Conservation (phyloP, 2,797 vertebrate genomes). For the Intellagama lesueurii region DNA sequence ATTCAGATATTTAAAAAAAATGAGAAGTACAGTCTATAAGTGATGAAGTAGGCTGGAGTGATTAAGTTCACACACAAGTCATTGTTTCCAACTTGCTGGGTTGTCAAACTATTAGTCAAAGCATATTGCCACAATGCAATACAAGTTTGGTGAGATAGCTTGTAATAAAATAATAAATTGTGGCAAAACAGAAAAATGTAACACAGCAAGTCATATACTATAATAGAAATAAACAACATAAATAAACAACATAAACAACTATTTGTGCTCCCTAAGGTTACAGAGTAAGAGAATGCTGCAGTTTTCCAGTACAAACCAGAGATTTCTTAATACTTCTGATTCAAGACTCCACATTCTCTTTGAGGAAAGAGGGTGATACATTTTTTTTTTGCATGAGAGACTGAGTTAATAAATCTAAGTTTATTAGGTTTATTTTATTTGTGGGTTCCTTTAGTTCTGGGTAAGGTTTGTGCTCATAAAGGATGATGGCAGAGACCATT, state of each 20-base stretch:
- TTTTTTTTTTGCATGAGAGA: background rate
- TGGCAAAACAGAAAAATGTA: constrained; percentile 24
- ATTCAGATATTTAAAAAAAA: constrained; percentile 70
- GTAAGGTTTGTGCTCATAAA: background rate
- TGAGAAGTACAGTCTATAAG: constrained; percentile 36
- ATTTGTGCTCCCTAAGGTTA: background rate
- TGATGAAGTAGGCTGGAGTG: constrained; percentile 55
- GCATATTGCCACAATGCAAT: constrained; percentile 31
- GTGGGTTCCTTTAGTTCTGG: background rate
- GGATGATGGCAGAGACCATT: background rate
- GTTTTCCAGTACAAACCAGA: background rate
- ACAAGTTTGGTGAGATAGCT: constrained; percentile 9
- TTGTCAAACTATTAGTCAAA: constrained; percentile 54
- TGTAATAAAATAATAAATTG: constrained; percentile 28
- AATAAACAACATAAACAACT: constrained; percentile 4
- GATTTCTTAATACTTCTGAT: background rate
- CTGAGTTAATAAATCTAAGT: background rate
- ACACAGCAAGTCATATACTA: background rate
- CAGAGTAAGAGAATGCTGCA: background rate
- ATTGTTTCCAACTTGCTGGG: constrained; percentile 56
- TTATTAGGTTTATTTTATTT: background rate
- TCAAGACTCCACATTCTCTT: background rate
- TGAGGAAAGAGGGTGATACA: background rate
- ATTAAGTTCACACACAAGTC: constrained; percentile 46
- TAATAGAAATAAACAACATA: constrained; percentile 1